A percentile compares a stretch with the other conserved stretches of the same genome.
phyloP scores from a whole-genome alignment of 2,888 invertebrate genomes.

The Pteria penguin region DNA sequence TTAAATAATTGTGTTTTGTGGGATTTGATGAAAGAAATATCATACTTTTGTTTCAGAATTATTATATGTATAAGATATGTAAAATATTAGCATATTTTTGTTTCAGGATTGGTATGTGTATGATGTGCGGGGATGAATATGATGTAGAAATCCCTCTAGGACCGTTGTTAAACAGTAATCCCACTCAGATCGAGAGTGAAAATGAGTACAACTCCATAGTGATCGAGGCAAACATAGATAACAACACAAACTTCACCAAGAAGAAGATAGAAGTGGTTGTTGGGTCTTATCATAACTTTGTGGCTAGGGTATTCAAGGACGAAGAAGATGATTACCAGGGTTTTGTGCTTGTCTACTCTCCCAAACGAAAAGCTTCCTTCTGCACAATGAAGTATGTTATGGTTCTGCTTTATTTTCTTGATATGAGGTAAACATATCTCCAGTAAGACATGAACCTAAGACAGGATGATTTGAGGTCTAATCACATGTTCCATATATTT shows the following conservation, averaged over 20 bases:
- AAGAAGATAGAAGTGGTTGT: slow-evolving; percentile 88
- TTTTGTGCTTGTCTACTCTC: slow-evolving; percentile 95
- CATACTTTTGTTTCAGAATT: neutral
- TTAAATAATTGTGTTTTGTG: too few species aligned
- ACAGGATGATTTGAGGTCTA: too few species aligned
- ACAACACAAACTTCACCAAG: slow-evolving; percentile 94
- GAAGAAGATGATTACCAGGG: slow-evolving; percentile 88
- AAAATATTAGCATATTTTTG: too few species aligned
- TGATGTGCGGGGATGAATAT: slow-evolving; percentile 97
- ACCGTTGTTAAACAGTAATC: slow-evolving; percentile 92
- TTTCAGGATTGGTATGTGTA: slow-evolving; percentile 86
- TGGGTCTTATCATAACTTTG: slow-evolving; percentile 90
- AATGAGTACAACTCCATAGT: slow-evolving; percentile 83
- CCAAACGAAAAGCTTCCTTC: slow-evolving; percentile 95
- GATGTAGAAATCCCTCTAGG: slow-evolving; percentile 93
- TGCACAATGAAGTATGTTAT: slow-evolving; percentile 88
- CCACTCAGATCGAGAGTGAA: slow-evolving; percentile 91
- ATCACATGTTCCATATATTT: too few species aligned
- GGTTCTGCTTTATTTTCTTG: neutral
- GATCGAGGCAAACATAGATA: slow-evolving; percentile 83
- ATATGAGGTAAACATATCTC: too few species aligned
- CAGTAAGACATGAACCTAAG: too few species aligned
- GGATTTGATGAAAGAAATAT: too few species aligned
- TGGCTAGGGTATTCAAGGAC: slow-evolving; percentile 82
- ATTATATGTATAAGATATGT: neutral